Evolutionary conservation across 2,888 invertebrate species (phyloP), one percentile per base, ranked within the genome.

Genomic region (Idaea dimidiata): DNA sequence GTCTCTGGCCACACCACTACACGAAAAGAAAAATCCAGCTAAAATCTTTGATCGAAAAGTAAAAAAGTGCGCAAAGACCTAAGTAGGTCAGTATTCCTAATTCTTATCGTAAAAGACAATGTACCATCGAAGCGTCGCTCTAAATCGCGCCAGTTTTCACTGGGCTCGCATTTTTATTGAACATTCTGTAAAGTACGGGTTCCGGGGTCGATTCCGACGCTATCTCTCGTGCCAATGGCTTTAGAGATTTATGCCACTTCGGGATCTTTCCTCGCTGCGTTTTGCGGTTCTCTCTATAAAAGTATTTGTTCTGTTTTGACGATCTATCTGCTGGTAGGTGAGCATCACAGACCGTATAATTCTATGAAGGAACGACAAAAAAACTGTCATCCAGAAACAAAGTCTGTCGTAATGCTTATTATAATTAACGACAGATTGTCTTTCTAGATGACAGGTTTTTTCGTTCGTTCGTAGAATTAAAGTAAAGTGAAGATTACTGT

Each of bases 211-310:
- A 56, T 56, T 56, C 56, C 6, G 16, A 18, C 17, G 43, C 18
- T 56, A 56, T 56, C 56, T 56, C 56, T 56, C 56, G 56, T 18
- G 56, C 18, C 17, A 56, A 56, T 18, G 56, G 16, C 43, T 43
- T 43, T 14, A 14, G 8, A 43, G 43, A 43, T 43, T 43, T 43
- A 43, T 43, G 14, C 43, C 10, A 8, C 43, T 8, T 14, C 8
- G 43, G 10, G 43, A 43, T 43, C 43, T 43, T 8, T 43, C 14
- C 8, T 14, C 14, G 10, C 43, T 43, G 43, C 43, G 10, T 43
- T 43, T 43, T 43, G 43, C 43, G 43, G 43, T 43, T 8, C 43
- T 43, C 14, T 24, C 24, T 24, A 24, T 24, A 24, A 24, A 24
- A 5, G 24, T 24, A 24, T 24, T 24, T 24, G 24, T 24, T 24